These are phyloP conservation scores for Pseudochromis fuscus DNA, from an alignment of 2,797 vertebrate genomes.

Conservation along the genomic window DNA sequence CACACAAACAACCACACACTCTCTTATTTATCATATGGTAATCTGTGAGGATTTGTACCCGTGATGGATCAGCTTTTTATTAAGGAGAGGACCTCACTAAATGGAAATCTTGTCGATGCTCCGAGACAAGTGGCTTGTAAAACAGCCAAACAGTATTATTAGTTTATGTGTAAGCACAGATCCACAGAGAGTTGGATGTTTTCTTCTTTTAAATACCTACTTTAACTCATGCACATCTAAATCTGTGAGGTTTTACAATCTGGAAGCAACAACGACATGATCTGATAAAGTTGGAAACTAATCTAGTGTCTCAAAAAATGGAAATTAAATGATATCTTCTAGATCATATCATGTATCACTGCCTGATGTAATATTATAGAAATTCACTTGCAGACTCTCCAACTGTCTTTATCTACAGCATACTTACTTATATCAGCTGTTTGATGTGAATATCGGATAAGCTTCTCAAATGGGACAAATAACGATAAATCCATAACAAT, in stretches of 20 bases:
- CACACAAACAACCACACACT: slow-evolving; percentile 36
- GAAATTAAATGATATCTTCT: not conserved
- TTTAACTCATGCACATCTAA: not conserved
- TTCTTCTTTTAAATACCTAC: slow-evolving; percentile 7
- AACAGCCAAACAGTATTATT: slow-evolving; percentile 12
- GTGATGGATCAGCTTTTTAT: slow-evolving; percentile 38
- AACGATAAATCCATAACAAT: not conserved
- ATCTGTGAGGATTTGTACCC: slow-evolving; percentile 46
- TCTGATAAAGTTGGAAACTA: not conserved
- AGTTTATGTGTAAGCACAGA: slow-evolving; percentile 13
- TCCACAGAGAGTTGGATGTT: not conserved
- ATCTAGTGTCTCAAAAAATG: not conserved
- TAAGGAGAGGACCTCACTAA: slow-evolving; percentile 20
- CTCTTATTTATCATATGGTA: slow-evolving; percentile 45
- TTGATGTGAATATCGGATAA: not conserved
- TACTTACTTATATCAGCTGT: not conserved
- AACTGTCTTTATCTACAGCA: not conserved
- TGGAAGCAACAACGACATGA: not conserved
- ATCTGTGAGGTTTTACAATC: slow-evolving; percentile 10
- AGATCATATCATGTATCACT: slow-evolving; percentile 1
- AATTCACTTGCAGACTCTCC: not conserved
- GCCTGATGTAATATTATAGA: not conserved
- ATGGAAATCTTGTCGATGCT: slow-evolving; percentile 22
- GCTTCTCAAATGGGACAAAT: not conserved
- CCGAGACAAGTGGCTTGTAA: not conserved